Evolutionary conservation across 1,140 invertebrate species (phyloP).

Genomic region (Oscheius sp.): DNA sequence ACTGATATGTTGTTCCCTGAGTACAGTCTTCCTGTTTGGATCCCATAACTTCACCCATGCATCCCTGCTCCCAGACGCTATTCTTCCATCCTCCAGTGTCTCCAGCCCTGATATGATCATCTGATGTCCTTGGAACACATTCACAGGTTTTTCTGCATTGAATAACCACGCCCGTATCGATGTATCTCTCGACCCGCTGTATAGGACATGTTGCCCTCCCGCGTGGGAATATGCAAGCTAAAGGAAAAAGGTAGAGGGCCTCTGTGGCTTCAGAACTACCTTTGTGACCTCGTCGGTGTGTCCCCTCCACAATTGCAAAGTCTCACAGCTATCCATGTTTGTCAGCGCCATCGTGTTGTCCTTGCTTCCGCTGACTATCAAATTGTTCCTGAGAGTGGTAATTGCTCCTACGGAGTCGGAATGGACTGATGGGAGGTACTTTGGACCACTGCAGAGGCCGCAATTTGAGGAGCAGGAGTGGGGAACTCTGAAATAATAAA

Average conservation of each 20-base stretch:
- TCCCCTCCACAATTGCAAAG: slow-evolving; percentile 1
- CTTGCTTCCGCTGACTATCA: not conserved
- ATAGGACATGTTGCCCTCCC: not conserved
- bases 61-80: slow-evolving; percentile 7
- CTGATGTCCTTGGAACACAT: not conserved
- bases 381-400: not conserved
- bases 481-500: not conserved
- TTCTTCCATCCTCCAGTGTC: not conserved
- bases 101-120: not conserved
- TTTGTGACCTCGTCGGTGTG: slow-evolving; percentile 6
- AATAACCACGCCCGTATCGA: slow-evolving; percentile 2
- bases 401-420: not conserved
- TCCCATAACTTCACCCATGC: not conserved
- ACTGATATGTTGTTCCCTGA: not conserved
- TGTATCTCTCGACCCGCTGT: slow-evolving; percentile 7
- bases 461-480: slow-evolving; percentile 2
- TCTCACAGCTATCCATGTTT: not conserved
- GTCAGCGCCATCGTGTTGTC: slow-evolving; percentile 5
- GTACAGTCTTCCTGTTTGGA: not conserved
- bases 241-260: not conserved
- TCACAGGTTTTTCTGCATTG: not conserved
- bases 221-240: not conserved
- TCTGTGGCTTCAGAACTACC: not conserved
- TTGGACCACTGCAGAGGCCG: not conserved
- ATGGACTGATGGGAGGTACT: not conserved